A percentile compares a stretch with the other conserved stretches of the same genome.
Conservation (phyloP, 2,113 vertebrate species). For the Tachycineta bicolor region DNA sequence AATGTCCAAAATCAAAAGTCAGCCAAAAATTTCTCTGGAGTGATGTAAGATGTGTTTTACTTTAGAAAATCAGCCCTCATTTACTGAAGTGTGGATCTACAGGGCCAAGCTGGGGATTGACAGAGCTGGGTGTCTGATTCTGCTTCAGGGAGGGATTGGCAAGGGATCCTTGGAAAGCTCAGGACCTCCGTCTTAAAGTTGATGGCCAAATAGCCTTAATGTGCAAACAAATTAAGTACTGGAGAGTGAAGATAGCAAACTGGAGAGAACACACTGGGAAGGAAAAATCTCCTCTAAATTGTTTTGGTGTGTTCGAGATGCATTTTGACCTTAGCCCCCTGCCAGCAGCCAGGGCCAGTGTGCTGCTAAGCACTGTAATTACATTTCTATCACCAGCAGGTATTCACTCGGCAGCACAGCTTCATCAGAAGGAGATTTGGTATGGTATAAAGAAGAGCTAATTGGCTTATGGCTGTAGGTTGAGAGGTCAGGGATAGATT, state of each 20-base stretch:
- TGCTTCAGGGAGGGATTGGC: background rate
- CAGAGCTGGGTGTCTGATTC: background rate
- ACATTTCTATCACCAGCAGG: constrained; percentile 14
- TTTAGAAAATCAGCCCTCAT: background rate
- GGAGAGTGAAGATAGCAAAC: background rate
- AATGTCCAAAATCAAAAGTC: background rate
- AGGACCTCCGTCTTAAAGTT: background rate
- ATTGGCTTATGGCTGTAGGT: constrained; percentile 53
- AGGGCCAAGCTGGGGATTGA: background rate
- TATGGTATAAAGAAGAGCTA: constrained; percentile 35
- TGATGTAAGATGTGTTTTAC: background rate
- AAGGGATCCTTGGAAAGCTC: background rate
- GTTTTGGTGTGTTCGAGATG: background rate
- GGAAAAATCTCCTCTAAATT: background rate
- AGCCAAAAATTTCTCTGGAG: background rate
- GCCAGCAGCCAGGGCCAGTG: background rate
- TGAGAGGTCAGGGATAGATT: constrained; percentile 40
- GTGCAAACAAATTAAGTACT: background rate
- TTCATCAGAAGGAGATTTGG: constrained; percentile 51
- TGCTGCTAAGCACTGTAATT: background rate
- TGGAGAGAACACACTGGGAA: background rate
- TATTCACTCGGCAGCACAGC: background rate
- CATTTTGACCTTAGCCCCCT: constrained; percentile 1
- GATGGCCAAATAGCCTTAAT: background rate
- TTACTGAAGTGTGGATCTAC: background rate